Conservation (phyloP, 2,113 vertebrate genomes). For the Gavia stellata region DNA sequence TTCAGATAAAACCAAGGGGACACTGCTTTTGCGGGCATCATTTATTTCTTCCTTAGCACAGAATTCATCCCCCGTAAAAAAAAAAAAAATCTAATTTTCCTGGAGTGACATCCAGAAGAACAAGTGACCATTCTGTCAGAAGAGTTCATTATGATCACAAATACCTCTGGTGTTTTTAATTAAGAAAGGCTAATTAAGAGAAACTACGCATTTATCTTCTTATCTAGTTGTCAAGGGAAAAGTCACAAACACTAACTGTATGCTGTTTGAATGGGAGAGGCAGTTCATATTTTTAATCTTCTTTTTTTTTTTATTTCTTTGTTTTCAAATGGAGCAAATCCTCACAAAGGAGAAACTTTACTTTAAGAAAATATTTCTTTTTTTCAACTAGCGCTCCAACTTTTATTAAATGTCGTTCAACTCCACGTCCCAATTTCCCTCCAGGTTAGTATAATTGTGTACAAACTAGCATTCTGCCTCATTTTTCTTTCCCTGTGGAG, state of each 20-base stretch:
- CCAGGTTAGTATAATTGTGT: slow-evolving; percentile 30
- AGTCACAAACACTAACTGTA: slow-evolving; percentile 62
- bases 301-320: neutral
- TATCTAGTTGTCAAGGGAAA: slow-evolving; percentile 73
- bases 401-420: neutral
- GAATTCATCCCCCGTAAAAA: slow-evolving; percentile 62
- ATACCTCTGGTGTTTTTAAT: slow-evolving; percentile 91
- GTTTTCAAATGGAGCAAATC: neutral
- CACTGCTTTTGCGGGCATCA: slow-evolving; percentile 53
- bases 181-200: slow-evolving; percentile 97
- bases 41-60: slow-evolving; percentile 72
- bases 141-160: slow-evolving; percentile 94
- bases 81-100: slow-evolving; percentile 81
- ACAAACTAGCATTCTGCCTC: slow-evolving; percentile 27
- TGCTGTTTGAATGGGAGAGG: slow-evolving; percentile 45
- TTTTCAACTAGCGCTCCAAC: neutral
- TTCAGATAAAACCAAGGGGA: slow-evolving; percentile 75
- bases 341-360: neutral
- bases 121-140: slow-evolving; percentile 85
- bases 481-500: slow-evolving; percentile 61
- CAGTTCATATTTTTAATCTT: neutral
- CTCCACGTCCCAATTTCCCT: neutral
- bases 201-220: slow-evolving; percentile 82
- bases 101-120: slow-evolving; percentile 79
- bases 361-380: neutral